Conservation (phyloP, 2,113 vertebrate species). For the Aspiorhynchus laticeps region DNA sequence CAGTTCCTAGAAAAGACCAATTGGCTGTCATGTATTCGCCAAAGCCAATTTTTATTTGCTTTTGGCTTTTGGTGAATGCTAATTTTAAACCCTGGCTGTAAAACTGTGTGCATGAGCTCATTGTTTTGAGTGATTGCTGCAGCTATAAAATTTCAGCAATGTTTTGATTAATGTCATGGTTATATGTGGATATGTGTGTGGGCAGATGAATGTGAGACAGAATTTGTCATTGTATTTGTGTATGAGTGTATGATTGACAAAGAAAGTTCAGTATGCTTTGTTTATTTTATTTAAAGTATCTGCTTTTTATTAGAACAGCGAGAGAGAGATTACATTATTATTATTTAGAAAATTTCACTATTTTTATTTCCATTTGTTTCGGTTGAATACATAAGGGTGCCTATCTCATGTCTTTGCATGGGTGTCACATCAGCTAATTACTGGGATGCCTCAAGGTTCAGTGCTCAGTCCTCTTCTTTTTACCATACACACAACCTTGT, state of each 20-base stretch:
- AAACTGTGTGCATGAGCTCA: background rate
- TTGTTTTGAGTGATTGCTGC: slow-evolving; percentile 7
- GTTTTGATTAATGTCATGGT: background rate
- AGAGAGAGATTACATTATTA: background rate
- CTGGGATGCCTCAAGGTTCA: too few relatives aligned
- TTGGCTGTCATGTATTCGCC: background rate
- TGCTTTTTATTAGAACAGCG: background rate
- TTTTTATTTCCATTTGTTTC: background rate
- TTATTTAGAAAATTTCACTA: background rate
- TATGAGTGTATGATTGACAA: background rate
- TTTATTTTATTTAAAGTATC: background rate
- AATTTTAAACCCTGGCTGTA: background rate
- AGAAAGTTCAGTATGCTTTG: background rate
- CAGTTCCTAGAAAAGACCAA: background rate
- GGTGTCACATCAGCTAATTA: background rate
- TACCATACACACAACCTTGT: background rate
- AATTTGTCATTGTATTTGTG: background rate
- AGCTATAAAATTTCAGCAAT: background rate
- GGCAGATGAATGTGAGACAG: background rate
- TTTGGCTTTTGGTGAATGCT: background rate
- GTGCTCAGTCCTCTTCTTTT: too few relatives aligned
- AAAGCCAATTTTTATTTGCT: background rate
- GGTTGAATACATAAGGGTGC: background rate
- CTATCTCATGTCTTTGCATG: background rate
- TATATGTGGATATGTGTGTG: background rate